These are phyloP conservation scores for Napeogenes inachia DNA, from an alignment of 2,888 invertebrate genomes.

Conservation along the genomic window DNA sequence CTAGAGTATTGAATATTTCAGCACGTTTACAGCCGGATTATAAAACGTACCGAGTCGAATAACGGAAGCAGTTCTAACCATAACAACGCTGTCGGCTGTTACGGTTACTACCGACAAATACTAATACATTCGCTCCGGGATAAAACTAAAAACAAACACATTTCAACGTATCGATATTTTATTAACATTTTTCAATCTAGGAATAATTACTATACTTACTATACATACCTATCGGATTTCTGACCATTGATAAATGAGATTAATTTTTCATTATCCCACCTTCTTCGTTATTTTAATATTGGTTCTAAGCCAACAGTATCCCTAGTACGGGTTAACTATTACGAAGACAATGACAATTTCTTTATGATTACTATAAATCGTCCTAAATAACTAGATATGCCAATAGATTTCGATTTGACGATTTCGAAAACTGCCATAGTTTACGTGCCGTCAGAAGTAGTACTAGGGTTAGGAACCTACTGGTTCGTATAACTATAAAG, in stretches of 20 bases:
- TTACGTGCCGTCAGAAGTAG: too few relatives aligned
- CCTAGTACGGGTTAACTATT: too few relatives aligned
- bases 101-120: slow-evolving; percentile 61
- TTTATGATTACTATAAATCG: too few relatives aligned
- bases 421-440: too few relatives aligned
- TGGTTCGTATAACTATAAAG: too few relatives aligned
- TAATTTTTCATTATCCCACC: too few relatives aligned
- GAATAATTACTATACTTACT: background rate
- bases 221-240: background rate
- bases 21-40: slow-evolving; percentile 6
- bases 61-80: slow-evolving; percentile 68
- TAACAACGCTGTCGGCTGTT: slow-evolving; percentile 63
- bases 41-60: slow-evolving; percentile 28
- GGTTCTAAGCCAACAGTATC: too few relatives aligned
- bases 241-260: background rate
- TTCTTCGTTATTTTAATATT: too few relatives aligned
- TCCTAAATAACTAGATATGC: too few relatives aligned
- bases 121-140: slow-evolving; percentile 62
- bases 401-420: too few relatives aligned
- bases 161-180: slow-evolving; percentile 44
- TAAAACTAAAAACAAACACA: slow-evolving; percentile 41
- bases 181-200: background rate
- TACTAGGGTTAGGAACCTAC: too few relatives aligned
- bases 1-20: slow-evolving; percentile 3
- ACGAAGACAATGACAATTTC: too few relatives aligned